A percentile compares a stretch with the other conserved stretches of the same genome.
Evolutionary conservation across 1,140 invertebrate species (phyloP).

Genomic region (Uloborus diversus): DNA sequence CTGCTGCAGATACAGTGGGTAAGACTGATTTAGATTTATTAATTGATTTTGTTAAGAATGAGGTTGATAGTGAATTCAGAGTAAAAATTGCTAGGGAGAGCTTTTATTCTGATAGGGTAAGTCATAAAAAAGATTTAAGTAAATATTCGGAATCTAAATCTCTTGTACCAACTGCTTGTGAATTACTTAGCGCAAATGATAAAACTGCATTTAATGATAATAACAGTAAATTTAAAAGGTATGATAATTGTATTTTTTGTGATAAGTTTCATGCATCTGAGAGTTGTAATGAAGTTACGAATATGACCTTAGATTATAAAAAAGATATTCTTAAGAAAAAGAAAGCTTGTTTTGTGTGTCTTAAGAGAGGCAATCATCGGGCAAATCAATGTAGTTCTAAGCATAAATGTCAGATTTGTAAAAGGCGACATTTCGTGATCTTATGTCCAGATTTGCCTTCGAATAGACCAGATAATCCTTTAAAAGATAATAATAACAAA

Average conservation of each 20-base stretch:
- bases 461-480: background rate
- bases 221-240: background rate
- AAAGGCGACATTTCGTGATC: constrained; percentile 1
- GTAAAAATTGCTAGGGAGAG: too few species aligned
- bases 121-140: background rate
- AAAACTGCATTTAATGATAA: background rate
- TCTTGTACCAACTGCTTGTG: background rate
- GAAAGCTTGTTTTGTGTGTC: background rate
- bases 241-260: background rate
- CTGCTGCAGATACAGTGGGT: background rate
- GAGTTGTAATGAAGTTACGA: background rate
- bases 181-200: background rate
- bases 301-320: background rate
- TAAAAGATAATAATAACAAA: background rate
- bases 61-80: background rate
- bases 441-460: background rate
- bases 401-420: background rate
- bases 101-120: too few species aligned
- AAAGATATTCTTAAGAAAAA: constrained; percentile 3
- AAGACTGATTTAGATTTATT: constrained; percentile 1
- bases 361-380: background rate
- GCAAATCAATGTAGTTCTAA: background rate
- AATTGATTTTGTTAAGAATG: background rate
- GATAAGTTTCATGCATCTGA: background rate
- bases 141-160: background rate